These are phyloP conservation scores for Carterocephalus palaemon DNA, from an alignment of 2,888 invertebrate genomes.

Conservation along the genomic window DNA sequence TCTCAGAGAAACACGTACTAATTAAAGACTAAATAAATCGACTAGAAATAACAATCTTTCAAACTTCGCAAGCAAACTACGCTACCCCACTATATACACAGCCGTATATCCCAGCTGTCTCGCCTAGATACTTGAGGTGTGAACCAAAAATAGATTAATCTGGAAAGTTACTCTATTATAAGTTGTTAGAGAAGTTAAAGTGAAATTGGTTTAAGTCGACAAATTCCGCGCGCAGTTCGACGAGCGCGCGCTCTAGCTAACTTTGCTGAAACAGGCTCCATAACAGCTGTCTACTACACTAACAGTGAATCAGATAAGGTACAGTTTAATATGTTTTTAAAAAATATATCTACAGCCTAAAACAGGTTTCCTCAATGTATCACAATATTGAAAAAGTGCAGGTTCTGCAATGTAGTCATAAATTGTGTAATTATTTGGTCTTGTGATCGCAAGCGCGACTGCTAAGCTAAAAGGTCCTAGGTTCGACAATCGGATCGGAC, in stretches of 20 bases:
- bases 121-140: conserved; percentile 31
- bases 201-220: conserved; percentile 60
- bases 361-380: too few relatives aligned
- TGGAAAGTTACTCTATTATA: conserved; percentile 69
- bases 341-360: too few relatives aligned
- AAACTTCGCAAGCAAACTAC: not conserved
- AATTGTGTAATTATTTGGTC: too few relatives aligned
- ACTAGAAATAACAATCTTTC: not conserved
- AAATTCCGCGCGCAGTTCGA: conserved; percentile 63
- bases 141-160: conserved; percentile 59
- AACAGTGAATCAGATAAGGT: conserved; percentile 14
- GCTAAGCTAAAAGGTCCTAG: too few relatives aligned
- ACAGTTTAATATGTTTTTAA: too few relatives aligned
- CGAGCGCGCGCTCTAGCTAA: conserved; percentile 49
- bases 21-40: not conserved
- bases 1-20: too few relatives aligned
- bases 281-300: conserved; percentile 36
- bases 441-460: too few relatives aligned
- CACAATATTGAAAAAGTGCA: too few relatives aligned
- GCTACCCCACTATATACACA: not conserved
- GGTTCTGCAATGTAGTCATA: too few relatives aligned
- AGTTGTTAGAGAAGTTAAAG: conserved; percentile 63
- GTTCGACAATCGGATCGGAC: too few relatives aligned
- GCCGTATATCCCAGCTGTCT: not conserved
- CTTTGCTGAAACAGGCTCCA: conserved; percentile 49